Base-by-base conservation (phyloP, 2,113 vertebrate genomes). In the Paedocypris sp. region DNA sequence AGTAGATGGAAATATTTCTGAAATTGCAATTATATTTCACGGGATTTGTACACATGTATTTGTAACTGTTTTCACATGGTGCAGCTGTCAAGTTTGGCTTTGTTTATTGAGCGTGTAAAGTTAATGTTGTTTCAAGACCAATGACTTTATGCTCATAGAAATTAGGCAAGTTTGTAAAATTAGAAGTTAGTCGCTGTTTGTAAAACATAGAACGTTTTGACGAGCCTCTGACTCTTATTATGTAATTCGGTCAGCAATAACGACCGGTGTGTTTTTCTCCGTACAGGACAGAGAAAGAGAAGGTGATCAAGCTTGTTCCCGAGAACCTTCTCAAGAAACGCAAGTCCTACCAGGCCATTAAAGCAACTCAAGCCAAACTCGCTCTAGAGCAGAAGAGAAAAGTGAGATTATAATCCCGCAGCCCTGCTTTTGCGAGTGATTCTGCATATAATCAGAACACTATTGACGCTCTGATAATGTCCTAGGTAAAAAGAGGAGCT, bases 291-390 rank as follows among this genome's bases (percentile, higher is more conserved):
- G 74, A 68, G 36, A 91, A 82, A 71, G 74, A 68, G 36, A 91
- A 82, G 71, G 88, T 85, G 32, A 92, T 97, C 48, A 92, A 91
- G 39, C 75, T 93, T 66, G 93, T 98, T 49, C 93, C 94, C 13
- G 94, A 98, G 81, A 95, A 94, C 70, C 84, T 98, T 33, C 77
- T 98, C 68, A 98, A 98, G 70, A 96, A 84, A 79, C 88, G 93
- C 64, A 98, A 96, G 66, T 72, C 82, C 0, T 98, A 98, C 58
- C 93, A 92, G 75, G 93, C 92, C 1, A 85, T 97, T 36, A 98
- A 98, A 79, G 94, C 92, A 11, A 94, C 86, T 2, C 85, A 98
- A 50, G 94, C 93, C 35, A 97, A 93, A 72, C 83, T 87, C 15
- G 93, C 91, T 0, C 81, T 98, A 18, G 80, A 89, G 6, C 81